Conservation (phyloP, 2,797 vertebrate species). For the Pygocentrus nattereri region DNA sequence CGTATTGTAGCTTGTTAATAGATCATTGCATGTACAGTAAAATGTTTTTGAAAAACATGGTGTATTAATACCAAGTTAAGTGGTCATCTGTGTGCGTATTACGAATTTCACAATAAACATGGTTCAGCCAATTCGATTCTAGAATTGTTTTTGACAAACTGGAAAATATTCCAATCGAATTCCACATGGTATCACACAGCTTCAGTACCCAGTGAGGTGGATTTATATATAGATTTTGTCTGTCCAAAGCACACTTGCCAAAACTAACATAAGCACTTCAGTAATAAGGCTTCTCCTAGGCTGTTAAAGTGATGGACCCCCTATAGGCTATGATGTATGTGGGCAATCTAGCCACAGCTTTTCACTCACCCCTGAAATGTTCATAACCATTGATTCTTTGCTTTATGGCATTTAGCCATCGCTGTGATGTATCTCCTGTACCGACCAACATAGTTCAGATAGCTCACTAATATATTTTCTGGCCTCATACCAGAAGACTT, state of each 20-base stretch:
- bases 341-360: background rate
- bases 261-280: background rate
- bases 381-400: background rate
- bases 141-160: too few relatives aligned
- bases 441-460: background rate
- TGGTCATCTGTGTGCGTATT: too few relatives aligned
- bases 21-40: too few relatives aligned
- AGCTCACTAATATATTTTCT: background rate
- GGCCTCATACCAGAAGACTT: background rate
- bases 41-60: too few relatives aligned
- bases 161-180: background rate
- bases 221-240: background rate
- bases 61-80: too few relatives aligned
- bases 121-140: too few relatives aligned
- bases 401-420: background rate
- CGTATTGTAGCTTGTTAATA: too few relatives aligned
- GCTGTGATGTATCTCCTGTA: background rate
- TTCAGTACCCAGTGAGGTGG: background rate
- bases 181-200: background rate
- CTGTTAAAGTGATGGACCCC: slow-evolving; percentile 1
- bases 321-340: background rate
- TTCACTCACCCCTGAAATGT: background rate
- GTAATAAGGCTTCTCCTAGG: background rate
- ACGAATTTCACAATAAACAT: too few relatives aligned
- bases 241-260: background rate